Percentiles rank a stretch among this genome's conserved stretches.
phyloP scores from a whole-genome alignment of 2,888 invertebrate genomes.

The Melieria picta region DNA sequence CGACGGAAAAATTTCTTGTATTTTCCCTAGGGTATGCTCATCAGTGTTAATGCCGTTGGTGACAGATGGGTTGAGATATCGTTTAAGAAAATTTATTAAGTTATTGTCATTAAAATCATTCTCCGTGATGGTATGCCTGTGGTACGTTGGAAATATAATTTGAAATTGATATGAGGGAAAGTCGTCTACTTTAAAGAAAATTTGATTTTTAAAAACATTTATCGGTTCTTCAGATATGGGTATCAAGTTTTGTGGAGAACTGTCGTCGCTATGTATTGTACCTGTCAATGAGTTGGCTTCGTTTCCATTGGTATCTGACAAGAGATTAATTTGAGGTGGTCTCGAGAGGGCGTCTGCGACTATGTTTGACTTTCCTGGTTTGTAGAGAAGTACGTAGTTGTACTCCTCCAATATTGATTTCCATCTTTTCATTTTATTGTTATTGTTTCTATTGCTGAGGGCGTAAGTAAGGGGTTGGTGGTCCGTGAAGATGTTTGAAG shows the following conservation, averaged over 20 bases:
- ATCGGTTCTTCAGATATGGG: conserved; percentile 32
- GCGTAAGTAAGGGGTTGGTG: conserved; percentile 35
- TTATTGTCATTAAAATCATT: conserved; percentile 9
- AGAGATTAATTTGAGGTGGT: conserved; percentile 24
- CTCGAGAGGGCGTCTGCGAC: conserved; percentile 37
- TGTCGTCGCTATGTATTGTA: conserved; percentile 38
- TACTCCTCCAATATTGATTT: conserved; percentile 39
- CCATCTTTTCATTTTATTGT: conserved; percentile 40
- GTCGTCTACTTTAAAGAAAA: conserved; percentile 25
- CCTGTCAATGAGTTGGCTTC: conserved; percentile 22
- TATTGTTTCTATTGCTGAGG: conserved; percentile 40
- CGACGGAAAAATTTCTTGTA: conserved; percentile 27
- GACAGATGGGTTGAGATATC: conserved; percentile 26
- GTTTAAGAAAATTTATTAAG: not conserved
- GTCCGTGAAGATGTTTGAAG: conserved; percentile 36
- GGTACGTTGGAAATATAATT: not conserved
- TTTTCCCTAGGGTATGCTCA: conserved; percentile 21
- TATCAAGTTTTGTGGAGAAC: conserved; percentile 38
- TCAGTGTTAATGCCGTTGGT: conserved; percentile 28
- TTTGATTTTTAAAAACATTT: conserved; percentile 41
- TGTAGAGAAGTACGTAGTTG: conserved; percentile 37
- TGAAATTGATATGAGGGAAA: conserved; percentile 29
- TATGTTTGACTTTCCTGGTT: conserved; percentile 33
- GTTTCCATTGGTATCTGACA: not conserved
- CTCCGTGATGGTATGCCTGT: not conserved